Base-by-base conservation (phyloP, 2,797 vertebrate genomes). In the Acipenser oxyrinchus region DNA sequence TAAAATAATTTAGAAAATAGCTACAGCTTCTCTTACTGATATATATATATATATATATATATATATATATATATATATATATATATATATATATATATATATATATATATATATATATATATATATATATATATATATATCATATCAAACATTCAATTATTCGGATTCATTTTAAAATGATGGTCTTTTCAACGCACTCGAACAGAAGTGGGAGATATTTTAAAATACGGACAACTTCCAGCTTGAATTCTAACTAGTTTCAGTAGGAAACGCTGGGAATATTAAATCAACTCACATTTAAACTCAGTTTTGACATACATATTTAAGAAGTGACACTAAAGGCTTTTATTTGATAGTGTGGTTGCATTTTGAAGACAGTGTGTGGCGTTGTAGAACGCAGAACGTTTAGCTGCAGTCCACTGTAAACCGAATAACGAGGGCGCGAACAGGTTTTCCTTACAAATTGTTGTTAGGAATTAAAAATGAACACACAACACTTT, bases 331-430 rank as follows among this genome's bases (percentile, higher is more conserved):
- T 58, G 9, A 58, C 55, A 49, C 6, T 3, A 23, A 61, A 66
- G 66, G 8, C 59, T 66, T 48, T 37, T 50, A 23, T 66, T 69
- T 63, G 15, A 65, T 63, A 60, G 8, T 51, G 86, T 84, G 81
- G 73, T 88, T 89, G 75, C 87, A 82, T 76, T 78, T 76, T 76
- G 73, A 82, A 83, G 78, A 90, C 95, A 83, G 90, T 84, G 79
- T 83, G 94, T 88, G 94, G 94, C 94, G 92, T 90, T 90, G 83
- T 92, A 89, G 90, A 89, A 91, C 87, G 83, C 77, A 76, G 80
- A 85, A 87, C 74, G 76, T 50, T 58, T 18, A 66, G 65, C 73
- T 78, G 77, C 51, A 10, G 5, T 6, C 48, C 48, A 6, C 49
- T 64, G 4, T 10, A 15, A 7, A 6, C 63, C 9, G 37, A 15